Conservation (phyloP, 2,888 invertebrate genomes). For the Strigamia crassipes region DNA sequence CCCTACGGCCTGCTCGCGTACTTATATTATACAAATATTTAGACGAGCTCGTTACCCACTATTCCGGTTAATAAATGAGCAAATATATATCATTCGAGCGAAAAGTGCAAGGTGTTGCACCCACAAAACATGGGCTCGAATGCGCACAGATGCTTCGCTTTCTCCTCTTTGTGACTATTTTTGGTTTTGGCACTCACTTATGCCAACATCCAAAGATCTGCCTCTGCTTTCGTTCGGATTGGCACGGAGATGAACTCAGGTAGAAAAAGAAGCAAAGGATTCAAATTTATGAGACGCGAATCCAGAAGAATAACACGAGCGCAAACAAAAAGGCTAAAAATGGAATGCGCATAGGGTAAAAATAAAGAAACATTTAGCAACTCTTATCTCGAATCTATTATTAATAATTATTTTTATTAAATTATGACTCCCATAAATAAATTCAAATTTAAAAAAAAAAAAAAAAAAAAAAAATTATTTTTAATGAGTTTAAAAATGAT, state of each 20-base stretch:
- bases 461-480: too few relatives aligned
- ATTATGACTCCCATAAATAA: background rate
- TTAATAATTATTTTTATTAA: background rate
- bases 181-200: slow-evolving; percentile 33
- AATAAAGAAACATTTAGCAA: background rate
- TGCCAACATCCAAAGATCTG: slow-evolving; percentile 35
- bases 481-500: background rate
- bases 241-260: slow-evolving; percentile 28
- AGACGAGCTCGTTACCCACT: background rate
- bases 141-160: slow-evolving; percentile 19
- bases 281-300: slow-evolving; percentile 15
- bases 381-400: background rate
- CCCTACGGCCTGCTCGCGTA: background rate
- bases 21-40: background rate
- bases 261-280: slow-evolving; percentile 40
- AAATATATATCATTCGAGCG: slow-evolving; percentile 20
- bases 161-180: slow-evolving; percentile 29
- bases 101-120: slow-evolving; percentile 40
- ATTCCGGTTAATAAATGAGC: slow-evolving; percentile 10
- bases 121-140: slow-evolving; percentile 34
- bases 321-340: background rate
- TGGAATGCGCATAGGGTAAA: background rate
- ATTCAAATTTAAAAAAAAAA: background rate
- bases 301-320: background rate
- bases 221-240: slow-evolving; percentile 21